Percentiles rank a stretch among this genome's conserved stretches.
phyloP scores from a whole-genome alignment of 2,113 vertebrate genomes.

The Hepsetus odoe region DNA sequence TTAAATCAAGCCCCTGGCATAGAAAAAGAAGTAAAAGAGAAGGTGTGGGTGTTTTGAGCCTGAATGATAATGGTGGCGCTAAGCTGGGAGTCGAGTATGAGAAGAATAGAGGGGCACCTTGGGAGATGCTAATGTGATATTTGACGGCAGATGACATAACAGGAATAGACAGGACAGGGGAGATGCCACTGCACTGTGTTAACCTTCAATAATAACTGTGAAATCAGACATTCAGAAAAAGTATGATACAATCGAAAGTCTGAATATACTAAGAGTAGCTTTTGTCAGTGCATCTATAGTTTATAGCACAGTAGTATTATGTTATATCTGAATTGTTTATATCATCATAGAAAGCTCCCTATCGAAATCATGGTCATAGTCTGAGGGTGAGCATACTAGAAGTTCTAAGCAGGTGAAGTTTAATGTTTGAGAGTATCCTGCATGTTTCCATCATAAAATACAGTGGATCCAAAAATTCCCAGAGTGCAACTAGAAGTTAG shows the following conservation, averaged over 20 bases:
- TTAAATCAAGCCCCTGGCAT: not conserved
- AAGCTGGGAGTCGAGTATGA: conserved; percentile 37
- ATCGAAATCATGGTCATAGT: too few species aligned
- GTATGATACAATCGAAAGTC: conserved; percentile 15
- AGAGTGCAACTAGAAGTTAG: too few species aligned
- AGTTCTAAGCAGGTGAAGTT: too few species aligned
- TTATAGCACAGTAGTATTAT: too few species aligned
- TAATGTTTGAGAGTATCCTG: too few species aligned
- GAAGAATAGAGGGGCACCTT: conserved; percentile 43
- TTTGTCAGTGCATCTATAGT: too few species aligned
- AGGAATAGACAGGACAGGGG: conserved; percentile 62
- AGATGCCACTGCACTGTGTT: conserved; percentile 55
- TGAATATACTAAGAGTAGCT: not conserved
- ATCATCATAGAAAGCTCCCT: not conserved
- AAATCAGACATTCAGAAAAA: conserved; percentile 14
- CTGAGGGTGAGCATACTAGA: too few species aligned
- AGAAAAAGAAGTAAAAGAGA: not conserved
- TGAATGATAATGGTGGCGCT: conserved; percentile 11
- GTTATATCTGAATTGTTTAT: conserved; percentile 13
- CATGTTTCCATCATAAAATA: too few species aligned
- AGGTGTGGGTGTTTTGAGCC: conserved; percentile 17
- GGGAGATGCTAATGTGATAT: conserved; percentile 74
- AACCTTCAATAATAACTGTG: conserved; percentile 52
- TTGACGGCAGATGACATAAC: conserved; percentile 66
- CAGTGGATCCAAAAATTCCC: too few species aligned